Percentiles rank a stretch among this genome's conserved stretches.
phyloP scores from a whole-genome alignment of 2,797 vertebrate species.

The Silurus lanzhouensis region DNA sequence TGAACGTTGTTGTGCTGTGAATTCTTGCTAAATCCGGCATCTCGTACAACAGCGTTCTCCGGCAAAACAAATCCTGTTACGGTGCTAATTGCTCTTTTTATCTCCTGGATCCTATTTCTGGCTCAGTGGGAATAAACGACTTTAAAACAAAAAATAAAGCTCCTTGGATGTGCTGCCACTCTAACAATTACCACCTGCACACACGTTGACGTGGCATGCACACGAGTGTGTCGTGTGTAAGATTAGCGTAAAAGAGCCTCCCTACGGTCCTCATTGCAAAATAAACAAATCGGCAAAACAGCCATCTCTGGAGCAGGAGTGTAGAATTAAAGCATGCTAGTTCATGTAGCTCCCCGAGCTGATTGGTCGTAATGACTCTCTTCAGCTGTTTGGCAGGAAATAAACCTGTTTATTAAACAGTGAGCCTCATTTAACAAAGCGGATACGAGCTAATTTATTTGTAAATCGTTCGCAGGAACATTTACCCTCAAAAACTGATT shows the following conservation, averaged over 20 bases:
- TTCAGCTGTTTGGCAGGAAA: not conserved
- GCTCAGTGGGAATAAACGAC: constrained; percentile 10
- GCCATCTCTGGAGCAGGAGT: not conserved
- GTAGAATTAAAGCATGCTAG: not conserved
- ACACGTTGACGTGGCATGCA: not conserved
- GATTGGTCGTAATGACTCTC: not conserved
- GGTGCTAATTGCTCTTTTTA: constrained; percentile 33
- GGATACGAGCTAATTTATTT: not conserved
- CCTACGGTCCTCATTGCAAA: constrained; percentile 41
- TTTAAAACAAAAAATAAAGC: constrained; percentile 7
- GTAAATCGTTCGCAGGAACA: too few relatives aligned
- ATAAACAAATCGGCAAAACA: constrained; percentile 28
- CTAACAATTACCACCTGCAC: constrained; percentile 23
- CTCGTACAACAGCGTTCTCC: constrained; percentile 7
- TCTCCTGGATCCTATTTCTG: not conserved
- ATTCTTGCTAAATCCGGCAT: constrained; percentile 9
- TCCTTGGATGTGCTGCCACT: not conserved
- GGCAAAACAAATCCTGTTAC: constrained; percentile 21
- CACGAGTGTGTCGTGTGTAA: constrained; percentile 8
- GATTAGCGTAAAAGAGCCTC: constrained; percentile 36
- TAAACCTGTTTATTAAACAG: not conserved
- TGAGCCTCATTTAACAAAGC: not conserved
- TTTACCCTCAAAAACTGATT: too few relatives aligned
- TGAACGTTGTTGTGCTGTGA: not conserved
- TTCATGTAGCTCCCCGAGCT: not conserved